phyloP scores from a whole-genome alignment of 2,888 invertebrate genomes.

The Ligdia adustata region DNA sequence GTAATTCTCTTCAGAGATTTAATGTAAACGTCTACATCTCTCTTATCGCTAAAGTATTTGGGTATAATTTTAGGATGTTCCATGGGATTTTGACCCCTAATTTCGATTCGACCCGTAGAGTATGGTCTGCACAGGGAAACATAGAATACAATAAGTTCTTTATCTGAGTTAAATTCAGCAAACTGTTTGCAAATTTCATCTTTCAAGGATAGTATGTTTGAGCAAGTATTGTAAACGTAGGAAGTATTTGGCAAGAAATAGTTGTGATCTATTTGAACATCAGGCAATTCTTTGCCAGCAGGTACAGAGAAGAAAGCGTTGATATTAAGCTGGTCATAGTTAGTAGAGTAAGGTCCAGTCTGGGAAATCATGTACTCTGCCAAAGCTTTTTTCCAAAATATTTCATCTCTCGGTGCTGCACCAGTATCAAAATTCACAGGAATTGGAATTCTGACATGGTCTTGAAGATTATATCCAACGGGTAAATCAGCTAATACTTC shows the following conservation, averaged over 20 bases:
- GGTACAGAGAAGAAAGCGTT: conserved; percentile 71
- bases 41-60: conserved; percentile 66
- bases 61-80: conserved; percentile 68
- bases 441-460: conserved; percentile 73
- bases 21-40: conserved; percentile 64
- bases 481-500: conserved; percentile 58
- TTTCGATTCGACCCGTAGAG: conserved; percentile 62
- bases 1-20: conserved; percentile 58
- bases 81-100: conserved; percentile 54
- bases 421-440: conserved; percentile 65
- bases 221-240: conserved; percentile 61
- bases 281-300: conserved; percentile 58
- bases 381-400: conserved; percentile 64
- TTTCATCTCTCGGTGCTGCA: conserved; percentile 52
- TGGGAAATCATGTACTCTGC: conserved; percentile 68
- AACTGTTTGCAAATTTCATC: conserved; percentile 68
- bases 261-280: conserved; percentile 75
- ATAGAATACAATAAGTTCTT: conserved; percentile 67
- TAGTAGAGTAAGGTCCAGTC: conserved; percentile 67
- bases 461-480: conserved; percentile 77
- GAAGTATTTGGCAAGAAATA: conserved; percentile 70
- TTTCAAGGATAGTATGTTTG: conserved; percentile 56
- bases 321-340: conserved; percentile 72
- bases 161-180: conserved; percentile 58
- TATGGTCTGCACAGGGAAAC: conserved; percentile 68